Evolutionary conservation across 1,140 invertebrate genomes (phyloP).

Genomic region (Polyergus mexicanus): DNA sequence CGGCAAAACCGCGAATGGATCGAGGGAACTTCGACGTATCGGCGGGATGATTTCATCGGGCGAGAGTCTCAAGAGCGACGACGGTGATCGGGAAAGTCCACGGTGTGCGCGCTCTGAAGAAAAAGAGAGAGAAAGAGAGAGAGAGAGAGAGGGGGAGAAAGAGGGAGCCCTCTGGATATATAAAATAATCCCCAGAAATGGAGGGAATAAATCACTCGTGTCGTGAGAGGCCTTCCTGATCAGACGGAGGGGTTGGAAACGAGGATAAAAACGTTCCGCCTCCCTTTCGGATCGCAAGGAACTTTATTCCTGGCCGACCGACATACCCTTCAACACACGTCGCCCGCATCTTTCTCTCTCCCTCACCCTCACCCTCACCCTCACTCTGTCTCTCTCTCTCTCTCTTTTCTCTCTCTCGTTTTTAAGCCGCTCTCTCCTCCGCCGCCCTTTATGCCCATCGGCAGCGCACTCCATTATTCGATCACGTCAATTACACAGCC

Average conservation of each 20-base stretch:
- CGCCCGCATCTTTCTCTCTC: conserved; percentile 46
- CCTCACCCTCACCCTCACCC: too few relatives aligned
- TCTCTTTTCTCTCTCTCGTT: conserved; percentile 31
- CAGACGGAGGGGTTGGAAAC: conserved; percentile 71
- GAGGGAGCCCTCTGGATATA: conserved; percentile 55
- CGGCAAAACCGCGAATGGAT: conserved; percentile 27
- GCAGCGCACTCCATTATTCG: conserved; percentile 73
- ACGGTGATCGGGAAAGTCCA: conserved; percentile 7
- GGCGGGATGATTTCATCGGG: conserved; percentile 24
- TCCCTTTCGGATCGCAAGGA: conserved; percentile 72
- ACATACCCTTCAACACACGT: conserved; percentile 50
- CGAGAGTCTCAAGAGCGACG: conserved; percentile 21
- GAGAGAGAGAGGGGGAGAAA: not conserved
- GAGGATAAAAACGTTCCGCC: conserved; percentile 73
- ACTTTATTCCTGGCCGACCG: conserved; percentile 62
- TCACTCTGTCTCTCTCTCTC: too few relatives aligned
- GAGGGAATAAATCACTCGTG: conserved; percentile 76
- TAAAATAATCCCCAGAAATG: conserved; percentile 78
- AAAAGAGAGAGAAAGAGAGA: not conserved
- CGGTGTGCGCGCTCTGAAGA: conserved; percentile 18
- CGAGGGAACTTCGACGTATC: conserved; percentile 49
- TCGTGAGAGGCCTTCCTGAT: conserved; percentile 77
- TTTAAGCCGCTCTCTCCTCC: conserved; percentile 44
- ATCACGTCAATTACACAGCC: conserved; percentile 74
- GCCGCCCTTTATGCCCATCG: conserved; percentile 68